phyloP scores from a whole-genome alignment of 2,797 vertebrate genomes.

The Oryzias sinensis region DNA sequence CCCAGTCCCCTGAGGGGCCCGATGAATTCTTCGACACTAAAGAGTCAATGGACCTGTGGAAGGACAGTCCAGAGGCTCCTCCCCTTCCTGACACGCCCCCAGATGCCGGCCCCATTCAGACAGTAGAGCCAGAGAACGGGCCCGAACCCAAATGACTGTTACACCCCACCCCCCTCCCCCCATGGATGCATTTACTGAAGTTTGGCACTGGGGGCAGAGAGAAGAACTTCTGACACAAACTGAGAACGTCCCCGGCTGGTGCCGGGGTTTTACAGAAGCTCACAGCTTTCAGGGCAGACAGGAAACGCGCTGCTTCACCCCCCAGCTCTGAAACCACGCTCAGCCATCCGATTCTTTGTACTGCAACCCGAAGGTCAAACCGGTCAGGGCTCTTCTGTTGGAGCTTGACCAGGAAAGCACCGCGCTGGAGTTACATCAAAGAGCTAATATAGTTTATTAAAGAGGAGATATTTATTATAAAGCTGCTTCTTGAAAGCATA shows the following conservation, averaged over 20 bases:
- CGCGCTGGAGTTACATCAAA: slow-evolving; percentile 49
- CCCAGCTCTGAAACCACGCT: no score
- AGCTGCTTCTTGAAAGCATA: slow-evolving; percentile 35
- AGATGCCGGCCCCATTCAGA: slow-evolving; percentile 56
- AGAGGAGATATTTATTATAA: slow-evolving; percentile 72
- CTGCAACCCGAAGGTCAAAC: slow-evolving; percentile 16
- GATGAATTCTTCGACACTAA: slow-evolving; percentile 80
- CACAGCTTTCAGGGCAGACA: no score
- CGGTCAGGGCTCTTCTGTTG: no score
- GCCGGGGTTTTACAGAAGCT: no score
- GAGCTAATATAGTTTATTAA: slow-evolving; percentile 52
- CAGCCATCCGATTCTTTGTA: no score
- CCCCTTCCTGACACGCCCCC: slow-evolving; percentile 43
- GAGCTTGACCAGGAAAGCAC: slow-evolving; percentile 2
- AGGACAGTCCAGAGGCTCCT: slow-evolving; percentile 53
- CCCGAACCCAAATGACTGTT: slow-evolving; percentile 10
- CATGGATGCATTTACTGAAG: no score
- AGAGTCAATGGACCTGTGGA: slow-evolving; percentile 75
- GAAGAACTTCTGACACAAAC: no score
- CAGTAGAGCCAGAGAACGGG: slow-evolving; percentile 54
- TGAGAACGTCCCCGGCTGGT: no score
- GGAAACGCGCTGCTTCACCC: no score
- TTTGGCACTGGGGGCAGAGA: no score
- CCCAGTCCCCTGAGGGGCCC: slow-evolving; percentile 74
- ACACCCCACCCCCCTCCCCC: no score